phyloP scores from a whole-genome alignment of 2,888 invertebrate genomes.

The Apodemia duryi region DNA sequence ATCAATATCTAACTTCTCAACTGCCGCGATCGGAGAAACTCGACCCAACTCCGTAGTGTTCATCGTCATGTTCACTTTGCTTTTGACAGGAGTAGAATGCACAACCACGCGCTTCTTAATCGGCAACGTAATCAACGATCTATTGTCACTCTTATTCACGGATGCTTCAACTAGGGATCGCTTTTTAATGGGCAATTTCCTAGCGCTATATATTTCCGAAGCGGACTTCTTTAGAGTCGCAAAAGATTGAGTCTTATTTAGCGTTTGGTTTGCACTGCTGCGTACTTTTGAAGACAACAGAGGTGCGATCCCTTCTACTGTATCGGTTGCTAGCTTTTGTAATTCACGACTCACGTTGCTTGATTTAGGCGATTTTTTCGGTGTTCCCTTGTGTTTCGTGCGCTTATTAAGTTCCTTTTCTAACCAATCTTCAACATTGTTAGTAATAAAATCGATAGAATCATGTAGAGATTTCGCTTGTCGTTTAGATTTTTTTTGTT shows the following conservation, averaged over 20 bases:
- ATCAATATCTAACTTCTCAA: conserved; percentile 24
- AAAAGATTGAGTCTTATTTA: conserved; percentile 11
- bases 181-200: conserved; percentile 57
- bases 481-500: conserved; percentile 33
- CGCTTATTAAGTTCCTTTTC: conserved; percentile 44
- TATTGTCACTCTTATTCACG: conserved; percentile 16
- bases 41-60: conserved; percentile 46
- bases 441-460: conserved; percentile 40
- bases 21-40: conserved; percentile 53
- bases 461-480: conserved; percentile 41
- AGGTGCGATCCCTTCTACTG: conserved; percentile 44
- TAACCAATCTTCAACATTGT: conserved; percentile 53
- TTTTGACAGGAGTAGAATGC: conserved; percentile 63
- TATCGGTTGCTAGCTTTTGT: conserved; percentile 46
- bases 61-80: conserved; percentile 34
- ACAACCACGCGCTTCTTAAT: conserved; percentile 53
- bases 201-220: conserved; percentile 43
- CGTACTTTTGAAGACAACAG: conserved; percentile 38
- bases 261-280: conserved; percentile 29
- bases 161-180: conserved; percentile 39
- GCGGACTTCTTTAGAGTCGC: conserved; percentile 36
- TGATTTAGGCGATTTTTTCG: conserved; percentile 23
- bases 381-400: conserved; percentile 15
- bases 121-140: conserved; percentile 37
- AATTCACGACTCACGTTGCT: conserved; percentile 40